These are phyloP conservation scores for Homalodisca vitripennis DNA, from an alignment of 1,140 invertebrate genomes.

Conservation along the genomic window DNA sequence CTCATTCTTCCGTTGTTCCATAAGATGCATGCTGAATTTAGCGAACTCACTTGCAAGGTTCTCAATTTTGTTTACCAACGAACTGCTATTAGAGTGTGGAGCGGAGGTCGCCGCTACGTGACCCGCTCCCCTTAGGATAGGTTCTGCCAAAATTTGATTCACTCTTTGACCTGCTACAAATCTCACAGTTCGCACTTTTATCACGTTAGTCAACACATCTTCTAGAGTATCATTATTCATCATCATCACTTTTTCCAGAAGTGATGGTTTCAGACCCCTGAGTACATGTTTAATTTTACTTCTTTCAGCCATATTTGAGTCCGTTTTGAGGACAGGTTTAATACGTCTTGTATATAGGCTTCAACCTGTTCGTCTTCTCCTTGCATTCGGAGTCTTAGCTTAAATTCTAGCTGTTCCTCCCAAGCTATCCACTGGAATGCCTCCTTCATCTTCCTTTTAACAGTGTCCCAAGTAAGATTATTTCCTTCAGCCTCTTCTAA, in stretches of 20 bases:
- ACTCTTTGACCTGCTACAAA: not conserved
- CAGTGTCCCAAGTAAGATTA: not conserved
- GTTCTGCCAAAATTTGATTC: not conserved
- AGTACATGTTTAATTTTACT: too few species aligned
- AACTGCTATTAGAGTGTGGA: not conserved
- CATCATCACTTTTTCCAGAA: too few species aligned
- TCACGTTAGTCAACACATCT: not conserved
- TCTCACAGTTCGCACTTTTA: not conserved
- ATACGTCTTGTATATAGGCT: not conserved
- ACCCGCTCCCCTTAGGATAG: not conserved
- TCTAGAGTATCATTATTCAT: too few species aligned
- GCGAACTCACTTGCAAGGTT: not conserved
- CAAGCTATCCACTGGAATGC: not conserved
- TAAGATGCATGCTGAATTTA: too few species aligned
- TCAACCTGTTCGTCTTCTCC: not conserved
- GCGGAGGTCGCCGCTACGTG: not conserved
- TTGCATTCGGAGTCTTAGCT: not conserved
- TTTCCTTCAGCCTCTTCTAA: not conserved
- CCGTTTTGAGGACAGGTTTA: not conserved
- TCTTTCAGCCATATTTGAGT: not conserved
- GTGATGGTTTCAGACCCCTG: not conserved
- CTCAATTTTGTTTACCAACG: not conserved
- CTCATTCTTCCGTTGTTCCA: not conserved
- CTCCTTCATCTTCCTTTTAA: not conserved
- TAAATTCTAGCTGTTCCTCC: not conserved